Evolutionary conservation across 2,888 invertebrate species (phyloP).

Genomic region (Drosophila paramelanica): DNA sequence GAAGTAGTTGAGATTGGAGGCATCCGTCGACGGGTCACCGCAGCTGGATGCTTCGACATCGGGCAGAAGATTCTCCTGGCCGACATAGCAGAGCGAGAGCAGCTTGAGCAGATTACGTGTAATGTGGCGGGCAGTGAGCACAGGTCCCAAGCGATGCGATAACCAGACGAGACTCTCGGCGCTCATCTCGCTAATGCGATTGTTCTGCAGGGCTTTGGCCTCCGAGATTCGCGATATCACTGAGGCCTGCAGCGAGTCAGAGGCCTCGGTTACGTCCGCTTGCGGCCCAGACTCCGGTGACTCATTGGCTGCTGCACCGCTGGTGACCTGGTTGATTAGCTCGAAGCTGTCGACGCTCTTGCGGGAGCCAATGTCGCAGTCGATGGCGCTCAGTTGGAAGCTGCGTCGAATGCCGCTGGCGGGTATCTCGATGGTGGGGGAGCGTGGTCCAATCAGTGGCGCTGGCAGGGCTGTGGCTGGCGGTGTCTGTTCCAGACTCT

Average conservation of each 20-base stretch:
- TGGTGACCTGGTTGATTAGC: conserved; percentile 75
- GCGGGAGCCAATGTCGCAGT: conserved; percentile 88
- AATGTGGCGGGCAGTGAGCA: conserved; percentile 95
- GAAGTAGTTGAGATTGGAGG: conserved; percentile 87
- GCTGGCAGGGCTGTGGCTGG: conserved; percentile 59
- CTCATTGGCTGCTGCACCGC: conserved; percentile 31
- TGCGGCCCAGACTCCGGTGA: conserved; percentile 32
- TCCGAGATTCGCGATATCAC: conserved; percentile 83
- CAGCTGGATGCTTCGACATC: conserved; percentile 51
- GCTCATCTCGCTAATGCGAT: conserved; percentile 93
- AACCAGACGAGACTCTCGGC: conserved; percentile 96
- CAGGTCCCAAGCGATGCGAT: conserved; percentile 96
- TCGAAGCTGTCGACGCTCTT: conserved; percentile 86
- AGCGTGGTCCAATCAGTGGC: conserved; percentile 83
- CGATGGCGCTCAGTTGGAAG: conserved; percentile 87
- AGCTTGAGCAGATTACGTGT: conserved; percentile 96
- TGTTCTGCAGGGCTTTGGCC: conserved; percentile 82
- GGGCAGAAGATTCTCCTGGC: conserved; percentile 90
- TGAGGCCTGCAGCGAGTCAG: conserved; percentile 83
- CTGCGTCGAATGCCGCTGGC: conserved; percentile 81
- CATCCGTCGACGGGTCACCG: conserved; percentile 79
- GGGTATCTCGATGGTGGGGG: conserved; percentile 92
- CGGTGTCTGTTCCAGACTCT: conserved; percentile 72
- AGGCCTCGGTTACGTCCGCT: conserved; percentile 49
- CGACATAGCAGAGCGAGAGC: conserved; percentile 96